These are phyloP conservation scores for Megalops cyprinoides DNA, from an alignment of 2,797 vertebrate genomes.

Conservation along the genomic window DNA sequence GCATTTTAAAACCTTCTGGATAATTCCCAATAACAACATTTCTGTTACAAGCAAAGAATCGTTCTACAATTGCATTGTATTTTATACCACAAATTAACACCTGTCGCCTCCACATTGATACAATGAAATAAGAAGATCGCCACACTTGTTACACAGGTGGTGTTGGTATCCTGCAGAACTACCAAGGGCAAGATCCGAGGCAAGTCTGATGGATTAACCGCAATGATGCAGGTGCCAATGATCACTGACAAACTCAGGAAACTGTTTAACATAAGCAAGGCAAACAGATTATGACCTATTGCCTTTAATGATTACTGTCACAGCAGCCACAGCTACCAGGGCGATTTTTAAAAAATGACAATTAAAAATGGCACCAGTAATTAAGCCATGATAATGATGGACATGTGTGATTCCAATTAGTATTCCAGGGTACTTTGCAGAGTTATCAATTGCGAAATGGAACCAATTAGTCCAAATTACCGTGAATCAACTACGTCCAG, in stretches of 20 bases:
- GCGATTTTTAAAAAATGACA: conserved; percentile 11
- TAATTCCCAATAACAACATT: too few relatives aligned
- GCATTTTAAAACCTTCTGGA: too few relatives aligned
- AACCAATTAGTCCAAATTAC: not conserved
- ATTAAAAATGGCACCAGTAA: not conserved
- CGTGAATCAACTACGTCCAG: not conserved
- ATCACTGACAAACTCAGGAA: not conserved
- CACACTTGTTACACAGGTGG: too few relatives aligned
- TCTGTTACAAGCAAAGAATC: too few relatives aligned
- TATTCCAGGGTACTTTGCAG: not conserved
- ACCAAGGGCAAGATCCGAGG: not conserved
- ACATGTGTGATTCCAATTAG: not conserved
- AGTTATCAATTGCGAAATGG: not conserved
- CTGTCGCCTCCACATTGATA: too few relatives aligned
- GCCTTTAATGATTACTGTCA: not conserved
- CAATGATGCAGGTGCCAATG: not conserved
- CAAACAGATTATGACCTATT: not conserved
- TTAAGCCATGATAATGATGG: conserved; percentile 14
- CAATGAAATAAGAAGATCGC: too few relatives aligned
- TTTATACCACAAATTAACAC: too few relatives aligned
- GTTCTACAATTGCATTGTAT: too few relatives aligned
- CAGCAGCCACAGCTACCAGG: not conserved
- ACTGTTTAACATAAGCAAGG: not conserved
- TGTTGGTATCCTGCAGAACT: not conserved
- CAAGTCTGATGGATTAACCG: not conserved